Evolutionary conservation across 1,140 invertebrate species (phyloP).

Genomic region (Drosophila leontia): DNA sequence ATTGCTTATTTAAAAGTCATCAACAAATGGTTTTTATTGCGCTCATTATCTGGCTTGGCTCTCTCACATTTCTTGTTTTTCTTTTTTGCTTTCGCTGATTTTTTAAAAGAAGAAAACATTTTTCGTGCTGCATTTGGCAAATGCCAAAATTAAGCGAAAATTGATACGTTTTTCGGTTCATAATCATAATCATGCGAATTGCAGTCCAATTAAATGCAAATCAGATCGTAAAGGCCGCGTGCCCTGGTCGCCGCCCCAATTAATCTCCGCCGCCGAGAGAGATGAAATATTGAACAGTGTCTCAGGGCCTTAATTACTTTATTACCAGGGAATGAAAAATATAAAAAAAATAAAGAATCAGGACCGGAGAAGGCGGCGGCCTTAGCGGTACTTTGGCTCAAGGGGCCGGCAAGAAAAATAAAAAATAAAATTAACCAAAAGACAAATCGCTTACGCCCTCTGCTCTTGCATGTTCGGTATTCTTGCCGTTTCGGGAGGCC

Average conservation of each 20-base stretch:
- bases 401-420: constrained; percentile 41
- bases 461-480: constrained; percentile 5
- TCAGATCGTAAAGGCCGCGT: constrained; percentile 28
- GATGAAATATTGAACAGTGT: constrained; percentile 71
- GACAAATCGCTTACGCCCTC: constrained; percentile 71
- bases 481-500: constrained; percentile 15
- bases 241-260: constrained; percentile 30
- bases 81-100: constrained; percentile 49
- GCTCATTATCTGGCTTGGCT: constrained; percentile 25
- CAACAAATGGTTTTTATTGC: constrained; percentile 43
- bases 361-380: constrained; percentile 45
- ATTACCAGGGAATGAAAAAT: constrained; percentile 50
- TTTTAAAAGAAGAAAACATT: constrained; percentile 12
- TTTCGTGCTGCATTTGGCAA: constrained; percentile 34
- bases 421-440: constrained; percentile 58
- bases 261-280: constrained; percentile 48
- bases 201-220: constrained; percentile 65
- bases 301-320: constrained; percentile 81
- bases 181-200: constrained; percentile 22
- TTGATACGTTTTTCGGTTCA: constrained; percentile 40
- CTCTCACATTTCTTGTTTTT: not conserved
- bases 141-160: constrained; percentile 62
- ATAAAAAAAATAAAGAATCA: constrained; percentile 6
- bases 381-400: constrained; percentile 71
- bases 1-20: constrained; percentile 56